Conservation (phyloP, 2,113 vertebrate genomes). For the Malurus elegans region DNA sequence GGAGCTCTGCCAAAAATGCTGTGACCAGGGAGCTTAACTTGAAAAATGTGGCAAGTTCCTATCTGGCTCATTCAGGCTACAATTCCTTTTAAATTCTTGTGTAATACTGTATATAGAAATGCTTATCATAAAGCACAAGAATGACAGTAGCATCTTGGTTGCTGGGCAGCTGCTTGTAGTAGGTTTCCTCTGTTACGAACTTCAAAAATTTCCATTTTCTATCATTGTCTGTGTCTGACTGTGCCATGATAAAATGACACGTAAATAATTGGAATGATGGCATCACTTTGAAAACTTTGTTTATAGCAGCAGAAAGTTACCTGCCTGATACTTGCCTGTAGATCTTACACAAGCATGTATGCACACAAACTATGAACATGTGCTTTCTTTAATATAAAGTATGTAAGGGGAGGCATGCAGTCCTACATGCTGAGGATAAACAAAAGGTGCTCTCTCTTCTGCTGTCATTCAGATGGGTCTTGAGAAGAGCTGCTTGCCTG, state of each 20-base stretch:
- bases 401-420: not conserved
- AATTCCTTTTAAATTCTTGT: not conserved
- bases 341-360: not conserved
- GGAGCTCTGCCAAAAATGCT: not conserved
- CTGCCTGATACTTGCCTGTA: not conserved
- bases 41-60: not conserved
- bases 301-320: not conserved
- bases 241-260: not conserved
- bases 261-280: not conserved
- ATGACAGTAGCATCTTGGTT: not conserved
- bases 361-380: not conserved
- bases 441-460: not conserved
- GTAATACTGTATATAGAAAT: not conserved
- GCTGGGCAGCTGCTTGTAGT: not conserved
- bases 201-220: not conserved
- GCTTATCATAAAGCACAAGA: not conserved
- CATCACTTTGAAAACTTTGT: not conserved
- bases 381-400: not conserved
- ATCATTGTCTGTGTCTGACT: not conserved
- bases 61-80: not conserved
- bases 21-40: not conserved
- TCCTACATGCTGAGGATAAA: not conserved
- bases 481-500: not conserved
- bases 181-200: not conserved
- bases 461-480: not conserved